Base-by-base conservation (phyloP, 2,113 vertebrate genomes). In the Crotalus horridus region DNA sequence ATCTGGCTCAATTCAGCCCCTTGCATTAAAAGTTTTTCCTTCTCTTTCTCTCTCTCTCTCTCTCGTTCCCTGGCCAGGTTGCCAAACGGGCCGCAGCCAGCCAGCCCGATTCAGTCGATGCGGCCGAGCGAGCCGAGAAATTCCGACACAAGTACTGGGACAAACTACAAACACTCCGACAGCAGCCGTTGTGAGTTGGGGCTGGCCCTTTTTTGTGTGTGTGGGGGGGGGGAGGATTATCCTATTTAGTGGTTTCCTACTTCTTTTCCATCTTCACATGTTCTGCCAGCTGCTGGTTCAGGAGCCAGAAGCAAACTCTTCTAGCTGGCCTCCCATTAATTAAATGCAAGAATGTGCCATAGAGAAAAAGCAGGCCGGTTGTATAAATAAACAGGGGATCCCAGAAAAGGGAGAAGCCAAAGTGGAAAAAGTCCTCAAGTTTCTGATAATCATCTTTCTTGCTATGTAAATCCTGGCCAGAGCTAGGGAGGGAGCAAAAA, bases 111-210 rank as follows among this genome's bases (percentile, higher is more conserved):
- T 97, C 98, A 0, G 88, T 94, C 0, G 98, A 99, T 17, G 99
- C 98, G 0, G 91, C 59, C 0, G 98, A 98, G 96, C 97, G 99
- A 94, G 99, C 99, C 0, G 98, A 99, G 94, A 99, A 99, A 96
- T 99, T 99, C 97, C 98, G 98, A 0, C 98, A 99, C 96, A 99
- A 99, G 69, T 99, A 99, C 96, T 96, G 98, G 97, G 98, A 99
- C 90, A 99, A 99, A 96, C 98, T 99, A 2, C 98, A 99, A 97
- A 99, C 99, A 0, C 98, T 99, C 87, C 97, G 99, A 8, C 98
- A 99, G 11, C 99, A 99, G 96, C 99, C 99, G 0, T 99, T 99
- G 99, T 99, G 96, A 99, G 98, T 95, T 0, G 13, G 29, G 3
- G 1, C 29, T 3, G 21, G 1, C 24, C 61, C n/a, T 69, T 69